Conservation (phyloP, 2,888 invertebrate species). For the Hemaris fuciformis region DNA sequence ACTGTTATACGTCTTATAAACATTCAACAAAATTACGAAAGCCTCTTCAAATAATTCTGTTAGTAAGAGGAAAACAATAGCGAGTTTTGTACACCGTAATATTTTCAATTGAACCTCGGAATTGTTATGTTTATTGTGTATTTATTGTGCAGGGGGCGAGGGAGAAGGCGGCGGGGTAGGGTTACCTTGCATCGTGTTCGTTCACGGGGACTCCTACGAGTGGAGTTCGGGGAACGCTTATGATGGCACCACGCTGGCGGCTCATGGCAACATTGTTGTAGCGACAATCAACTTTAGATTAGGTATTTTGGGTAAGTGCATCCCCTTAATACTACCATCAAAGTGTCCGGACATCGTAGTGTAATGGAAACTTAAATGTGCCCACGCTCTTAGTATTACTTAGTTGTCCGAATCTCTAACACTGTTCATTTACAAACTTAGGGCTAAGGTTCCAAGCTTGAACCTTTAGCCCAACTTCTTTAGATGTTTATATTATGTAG, state of each 20-base stretch:
- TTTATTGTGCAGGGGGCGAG: conserved; percentile 45
- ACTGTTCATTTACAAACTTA: conserved; percentile 8
- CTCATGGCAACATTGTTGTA: conserved; percentile 93
- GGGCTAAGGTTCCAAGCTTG: conserved; percentile 9
- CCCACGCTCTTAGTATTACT: conserved; percentile 3
- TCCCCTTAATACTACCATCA: not conserved
- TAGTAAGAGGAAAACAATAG: not conserved
- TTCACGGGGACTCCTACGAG: conserved; percentile 97
- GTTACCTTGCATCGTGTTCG: conserved; percentile 92
- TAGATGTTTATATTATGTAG: not conserved
- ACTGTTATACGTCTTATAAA: not conserved
- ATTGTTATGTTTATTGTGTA: conserved; percentile 15
- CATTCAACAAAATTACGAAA: not conserved
- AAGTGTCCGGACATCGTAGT: not conserved
- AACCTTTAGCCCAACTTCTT: not conserved
- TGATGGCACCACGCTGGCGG: conserved; percentile 97
- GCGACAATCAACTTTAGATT: conserved; percentile 96
- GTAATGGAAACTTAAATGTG: conserved; percentile 2
- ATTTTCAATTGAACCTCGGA: conserved; percentile 15
- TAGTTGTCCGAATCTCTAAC: not conserved
- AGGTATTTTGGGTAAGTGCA: conserved; percentile 90
- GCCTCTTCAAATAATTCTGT: not conserved
- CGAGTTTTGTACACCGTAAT: not conserved
- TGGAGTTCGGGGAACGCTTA: conserved; percentile 99
- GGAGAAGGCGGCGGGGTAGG: conserved; percentile 75